Percentiles rank a stretch among this genome's conserved stretches.
Conservation (phyloP, 2,797 vertebrate genomes). For the Chiroxiphia lanceolata region DNA sequence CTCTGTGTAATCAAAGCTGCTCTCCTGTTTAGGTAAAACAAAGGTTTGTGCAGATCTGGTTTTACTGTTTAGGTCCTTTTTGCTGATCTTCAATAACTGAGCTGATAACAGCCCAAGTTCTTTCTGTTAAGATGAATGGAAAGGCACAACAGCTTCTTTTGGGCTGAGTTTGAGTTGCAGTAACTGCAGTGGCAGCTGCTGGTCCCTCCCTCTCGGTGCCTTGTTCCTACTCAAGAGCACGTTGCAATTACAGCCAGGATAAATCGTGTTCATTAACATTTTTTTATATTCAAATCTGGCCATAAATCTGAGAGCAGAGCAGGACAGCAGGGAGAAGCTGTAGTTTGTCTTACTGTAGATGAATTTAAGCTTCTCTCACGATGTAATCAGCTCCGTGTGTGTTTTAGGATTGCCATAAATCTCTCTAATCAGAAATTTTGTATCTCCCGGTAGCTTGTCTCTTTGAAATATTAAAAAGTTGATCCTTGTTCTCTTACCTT, state of each 20-base stretch:
- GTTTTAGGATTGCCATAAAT: conserved; percentile 60
- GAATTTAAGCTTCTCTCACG: not conserved
- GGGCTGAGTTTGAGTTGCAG: not conserved
- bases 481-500: conserved; percentile 61
- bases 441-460: not conserved
- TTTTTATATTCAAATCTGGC: not conserved
- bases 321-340: not conserved
- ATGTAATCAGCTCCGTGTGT: conserved; percentile 20
- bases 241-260: not conserved
- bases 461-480: conserved; percentile 44
- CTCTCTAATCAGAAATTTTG: conserved; percentile 54
- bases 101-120: not conserved
- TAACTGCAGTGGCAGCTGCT: not conserved
- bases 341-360: not conserved
- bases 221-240: not conserved
- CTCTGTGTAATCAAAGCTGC: not conserved
- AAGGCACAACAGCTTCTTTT: not conserved
- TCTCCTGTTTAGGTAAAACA: not conserved
- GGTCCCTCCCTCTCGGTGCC: not conserved
- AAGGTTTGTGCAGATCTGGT: not conserved
- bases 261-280: not conserved
- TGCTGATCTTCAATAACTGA: not conserved
- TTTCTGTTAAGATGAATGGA: not conserved
- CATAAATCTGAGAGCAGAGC: not conserved
- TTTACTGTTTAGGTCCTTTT: not conserved